Evolutionary conservation across 2,888 invertebrate species (phyloP), one percentile per base, ranked within the genome.

Genomic region (Lysandra coridon): DNA sequence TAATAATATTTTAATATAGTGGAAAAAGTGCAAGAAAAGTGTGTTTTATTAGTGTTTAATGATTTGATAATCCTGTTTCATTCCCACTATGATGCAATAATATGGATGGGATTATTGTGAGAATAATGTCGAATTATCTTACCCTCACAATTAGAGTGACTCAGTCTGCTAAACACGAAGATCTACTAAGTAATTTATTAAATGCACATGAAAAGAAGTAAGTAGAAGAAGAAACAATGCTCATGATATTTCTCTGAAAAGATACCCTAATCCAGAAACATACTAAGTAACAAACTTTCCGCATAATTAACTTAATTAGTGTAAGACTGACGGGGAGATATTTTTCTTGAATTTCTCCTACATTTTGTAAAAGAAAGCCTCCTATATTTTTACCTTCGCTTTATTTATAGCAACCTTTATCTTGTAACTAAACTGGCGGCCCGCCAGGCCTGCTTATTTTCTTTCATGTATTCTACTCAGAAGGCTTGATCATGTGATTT

Each of bases 401-500:
- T 78, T 80, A 79, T 80, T 79, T 80, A 80, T 80, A 79, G 78
- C 57, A 78, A 80, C 80, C 80, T 82, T 82, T 82, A 81, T 81
- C 81, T 76, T 76, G 80, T 80, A 79, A 74, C 79, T 81, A 81
- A 80, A 81, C 81, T 82, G 82, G 82, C 81, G 79, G n/a, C 60
- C 49, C 73, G 82, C 82, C 82, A 82, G 79, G 60, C 80, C 77
- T 80, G 82, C 81, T 81, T 82, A 80, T 82, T 81, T 81, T 80
- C 79, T 79, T 79, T 77, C 80, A 80, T 80, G 82, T 82, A 81
- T 82, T 82, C 81, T 79, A 80, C 81, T 82, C 82, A 81, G 80
- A 81, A 79, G 79, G 80, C 80, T 78, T 81, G 82, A 82, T 82
- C 81, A 82, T 82, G 79, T 81, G 80, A 82, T 82, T 82, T 82